Base-by-base conservation (phyloP, 2,113 vertebrate genomes). In the Erinaceus europaeus region DNA sequence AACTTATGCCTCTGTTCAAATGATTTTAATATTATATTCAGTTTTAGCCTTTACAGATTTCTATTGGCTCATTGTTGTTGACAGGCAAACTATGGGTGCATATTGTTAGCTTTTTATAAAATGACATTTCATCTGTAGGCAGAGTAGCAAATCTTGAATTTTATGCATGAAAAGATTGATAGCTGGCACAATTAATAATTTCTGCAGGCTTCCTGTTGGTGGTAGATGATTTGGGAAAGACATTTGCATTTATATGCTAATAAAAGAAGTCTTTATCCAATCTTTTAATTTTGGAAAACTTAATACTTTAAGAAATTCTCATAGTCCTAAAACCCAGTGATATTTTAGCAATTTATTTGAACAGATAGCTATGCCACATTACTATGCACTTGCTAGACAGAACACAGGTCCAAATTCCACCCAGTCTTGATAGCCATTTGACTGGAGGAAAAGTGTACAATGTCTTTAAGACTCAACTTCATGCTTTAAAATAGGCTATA, bases 151-250 rank as follows among this genome's bases (percentile, higher is more conserved):
- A 95, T 72, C 89, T 92, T 93, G 34, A 89, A 90, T 94, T 89
- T 93, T 83, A 76, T 86, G 72, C 91, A 80, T 79, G 75, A 69
- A 80, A 91, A 95, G 93, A 94, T 86, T 94, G 92, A 95, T 95
- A 91, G 90, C 88, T 95, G 91, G 71, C 91, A 90, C 86, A 90
- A 76, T 89, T 89, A 92, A 87, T 92, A 91, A 94, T 91, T 92
- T 91, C 83, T 86, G 18, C 62, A 73, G 85, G 62, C 67, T 93
- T 93, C 46, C 76, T 77, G 79, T 92, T 92, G 36, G 72, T 91
- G 86, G 80, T 90, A 59, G 69, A 79, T 84, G 76, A 95, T 91
- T 93, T 65, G 61, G 50, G 83, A 89, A 89, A 94, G 69, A 72
- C 59, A 91, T 94, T 93, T 95, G 69, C 81, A 93, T 87, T 90